These are phyloP conservation scores for Caenorhabditis japonica DNA, from an alignment of 2,888 invertebrate species.

Conservation along the genomic window DNA sequence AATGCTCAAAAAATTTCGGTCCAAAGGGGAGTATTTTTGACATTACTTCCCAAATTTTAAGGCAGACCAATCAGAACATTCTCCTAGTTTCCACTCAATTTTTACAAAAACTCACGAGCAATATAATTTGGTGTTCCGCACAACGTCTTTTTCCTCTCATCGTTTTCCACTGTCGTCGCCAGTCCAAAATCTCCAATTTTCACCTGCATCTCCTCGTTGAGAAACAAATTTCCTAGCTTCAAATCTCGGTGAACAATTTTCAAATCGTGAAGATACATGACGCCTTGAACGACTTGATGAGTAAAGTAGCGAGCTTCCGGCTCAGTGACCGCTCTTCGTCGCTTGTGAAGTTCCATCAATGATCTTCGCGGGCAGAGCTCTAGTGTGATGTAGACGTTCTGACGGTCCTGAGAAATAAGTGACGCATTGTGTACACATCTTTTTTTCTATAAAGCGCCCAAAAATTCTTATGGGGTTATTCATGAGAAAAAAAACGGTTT, in stretches of 20 bases:
- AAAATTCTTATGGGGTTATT: too few species aligned
- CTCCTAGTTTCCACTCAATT: too few species aligned
- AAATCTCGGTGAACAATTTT: constrained; percentile 96
- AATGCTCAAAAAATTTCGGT: too few species aligned
- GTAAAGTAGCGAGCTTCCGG: constrained; percentile 98
- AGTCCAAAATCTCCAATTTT: constrained; percentile 99
- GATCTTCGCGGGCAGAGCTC: constrained; percentile 95
- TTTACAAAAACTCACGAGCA: constrained; percentile 83
- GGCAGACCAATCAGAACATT: too few species aligned
- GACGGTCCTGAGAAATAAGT: constrained; percentile 83
- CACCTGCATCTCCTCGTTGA: constrained; percentile 86
- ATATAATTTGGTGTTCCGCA: constrained; percentile 99
- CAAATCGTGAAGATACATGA: constrained; percentile 90
- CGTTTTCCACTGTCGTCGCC: constrained; percentile 93
- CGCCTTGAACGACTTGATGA: constrained; percentile 89
- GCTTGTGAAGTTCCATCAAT: constrained; percentile 97
- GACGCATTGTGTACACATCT: too few species aligned
- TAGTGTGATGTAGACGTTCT: constrained; percentile 90
- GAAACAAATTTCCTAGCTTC: constrained; percentile 96
- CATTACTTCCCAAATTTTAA: too few species aligned
- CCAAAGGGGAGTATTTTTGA: too few species aligned
- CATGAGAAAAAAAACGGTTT: too few species aligned
- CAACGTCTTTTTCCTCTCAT: constrained; percentile 87
- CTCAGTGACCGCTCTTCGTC: constrained; percentile 93
- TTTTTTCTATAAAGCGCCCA: too few species aligned